phyloP scores from a whole-genome alignment of 2,888 invertebrate genomes.

The Athrips mouffetella region DNA sequence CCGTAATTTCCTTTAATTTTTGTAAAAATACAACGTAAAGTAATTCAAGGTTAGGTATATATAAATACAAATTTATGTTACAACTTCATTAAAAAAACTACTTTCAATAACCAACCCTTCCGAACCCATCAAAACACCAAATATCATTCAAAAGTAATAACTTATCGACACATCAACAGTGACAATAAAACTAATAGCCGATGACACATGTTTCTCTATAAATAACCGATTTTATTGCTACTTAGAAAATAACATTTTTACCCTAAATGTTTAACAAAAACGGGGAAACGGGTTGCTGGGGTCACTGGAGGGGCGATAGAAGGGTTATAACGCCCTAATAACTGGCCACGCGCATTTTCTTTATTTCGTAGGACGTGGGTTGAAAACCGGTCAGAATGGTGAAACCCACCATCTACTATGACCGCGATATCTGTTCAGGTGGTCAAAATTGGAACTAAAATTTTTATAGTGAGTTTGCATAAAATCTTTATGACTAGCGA shows the following conservation, averaged over 20 bases:
- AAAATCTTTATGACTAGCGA: no score
- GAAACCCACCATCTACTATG: not conserved
- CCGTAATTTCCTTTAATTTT: no score
- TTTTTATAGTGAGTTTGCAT: no score
- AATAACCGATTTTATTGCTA: constrained; percentile 58
- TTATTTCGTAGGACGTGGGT: not conserved
- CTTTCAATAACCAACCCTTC: not conserved
- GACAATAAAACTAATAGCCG: constrained; percentile 43
- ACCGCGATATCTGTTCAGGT: no score
- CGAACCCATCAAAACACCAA: constrained; percentile 22
- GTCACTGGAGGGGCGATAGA: constrained; percentile 53
- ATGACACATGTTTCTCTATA: constrained; percentile 58
- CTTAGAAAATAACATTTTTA: constrained; percentile 58
- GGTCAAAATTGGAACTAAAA: no score
- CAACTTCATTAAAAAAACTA: not conserved
- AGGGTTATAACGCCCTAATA: constrained; percentile 70
- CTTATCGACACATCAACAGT: constrained; percentile 46
- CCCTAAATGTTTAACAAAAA: constrained; percentile 49
- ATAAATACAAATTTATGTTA: no score
- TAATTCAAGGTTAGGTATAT: no score
- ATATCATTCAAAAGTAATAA: constrained; percentile 45
- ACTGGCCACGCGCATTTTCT: constrained; percentile 40
- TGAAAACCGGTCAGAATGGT: constrained; percentile 21
- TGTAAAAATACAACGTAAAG: no score
- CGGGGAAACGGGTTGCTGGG: constrained; percentile 60